phyloP scores from a whole-genome alignment of 2,113 vertebrate species.

The Microcebus ravelobensis region DNA sequence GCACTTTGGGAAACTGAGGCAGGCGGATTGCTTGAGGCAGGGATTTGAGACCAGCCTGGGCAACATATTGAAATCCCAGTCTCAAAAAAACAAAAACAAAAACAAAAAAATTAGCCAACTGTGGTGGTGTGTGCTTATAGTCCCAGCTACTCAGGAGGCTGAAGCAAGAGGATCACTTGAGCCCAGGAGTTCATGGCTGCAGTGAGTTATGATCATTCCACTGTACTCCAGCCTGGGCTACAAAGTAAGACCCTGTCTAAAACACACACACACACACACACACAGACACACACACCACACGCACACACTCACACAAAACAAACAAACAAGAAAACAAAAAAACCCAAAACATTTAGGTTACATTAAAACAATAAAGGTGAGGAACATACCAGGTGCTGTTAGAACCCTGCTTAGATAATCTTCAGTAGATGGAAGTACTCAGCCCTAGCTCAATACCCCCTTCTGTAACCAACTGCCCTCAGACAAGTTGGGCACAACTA shows the following conservation, averaged over 20 bases:
- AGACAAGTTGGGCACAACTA: no score
- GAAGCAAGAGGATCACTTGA: no score
- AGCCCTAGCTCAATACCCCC: neutral
- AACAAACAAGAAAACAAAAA: neutral
- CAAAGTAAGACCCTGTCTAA: no score
- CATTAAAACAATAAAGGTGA: neutral
- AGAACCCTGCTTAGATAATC: neutral
- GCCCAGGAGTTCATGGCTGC: no score
- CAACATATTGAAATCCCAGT: neutral
- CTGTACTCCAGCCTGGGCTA: no score
- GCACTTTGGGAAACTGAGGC: neutral
- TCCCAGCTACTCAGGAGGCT: no score
- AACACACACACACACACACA: no score
- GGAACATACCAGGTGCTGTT: neutral
- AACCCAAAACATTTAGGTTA: neutral
- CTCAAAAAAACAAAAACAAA: neutral
- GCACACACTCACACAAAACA: no score
- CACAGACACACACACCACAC: no score
- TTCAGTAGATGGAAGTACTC: neutral
- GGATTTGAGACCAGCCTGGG: neutral
- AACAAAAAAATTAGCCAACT: no score
- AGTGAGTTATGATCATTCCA: no score
- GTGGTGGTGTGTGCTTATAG: no score
- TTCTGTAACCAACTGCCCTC: neutral
- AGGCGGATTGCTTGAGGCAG: neutral